Evolutionary conservation across 2,797 vertebrate genomes (phyloP), one percentile per base, ranked within the genome.

Genomic region (Cynopterus sphinx): DNA sequence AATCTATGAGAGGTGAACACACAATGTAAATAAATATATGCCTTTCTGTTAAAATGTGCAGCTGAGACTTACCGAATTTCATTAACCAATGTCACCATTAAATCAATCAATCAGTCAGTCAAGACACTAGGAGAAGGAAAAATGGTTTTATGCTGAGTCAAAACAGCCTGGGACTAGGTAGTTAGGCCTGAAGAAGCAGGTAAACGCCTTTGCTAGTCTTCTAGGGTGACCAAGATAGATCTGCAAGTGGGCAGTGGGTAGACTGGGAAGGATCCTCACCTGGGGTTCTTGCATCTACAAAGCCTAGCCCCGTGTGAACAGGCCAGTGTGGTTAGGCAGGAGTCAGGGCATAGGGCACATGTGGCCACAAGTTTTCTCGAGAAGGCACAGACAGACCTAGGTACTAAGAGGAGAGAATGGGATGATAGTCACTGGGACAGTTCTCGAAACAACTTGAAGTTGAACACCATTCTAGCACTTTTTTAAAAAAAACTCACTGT

Each of bases 111-210:
- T 49, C 49, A 49, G 46, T 13, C 46, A 46, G 49, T 49, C 49
- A 49, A 16, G 49, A 49, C 49, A 49, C 43, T 82, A 13, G 10
- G 12, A 91, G 26, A 75, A 70, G 70, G 75, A 89, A 87, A 93
- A 75, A 71, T 82, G 24, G 36, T 67, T 96, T 91, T 90, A 86
- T 83, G 22, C n/a, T 74, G 10, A 91, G 68, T 39, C 55, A 70
- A 89, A 93, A 61, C 19, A 93, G 63, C 36, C 53, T 95, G 41
- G 67, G 49, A 63, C 28, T 70, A 28, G 78, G 43, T 33, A 41
- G 43, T 51, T 87, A 88, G 36, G 19, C 31, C 36, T 78, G 36
- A 90, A 87, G 65, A 73, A 91, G n/a, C 49, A 86, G n/a, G 59
- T 31, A 67, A 67, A 63, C 26, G 26, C 36, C 86, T 87, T 81